These are phyloP conservation scores for Actias luna DNA, from an alignment of 2,888 invertebrate genomes.

Conservation along the genomic window DNA sequence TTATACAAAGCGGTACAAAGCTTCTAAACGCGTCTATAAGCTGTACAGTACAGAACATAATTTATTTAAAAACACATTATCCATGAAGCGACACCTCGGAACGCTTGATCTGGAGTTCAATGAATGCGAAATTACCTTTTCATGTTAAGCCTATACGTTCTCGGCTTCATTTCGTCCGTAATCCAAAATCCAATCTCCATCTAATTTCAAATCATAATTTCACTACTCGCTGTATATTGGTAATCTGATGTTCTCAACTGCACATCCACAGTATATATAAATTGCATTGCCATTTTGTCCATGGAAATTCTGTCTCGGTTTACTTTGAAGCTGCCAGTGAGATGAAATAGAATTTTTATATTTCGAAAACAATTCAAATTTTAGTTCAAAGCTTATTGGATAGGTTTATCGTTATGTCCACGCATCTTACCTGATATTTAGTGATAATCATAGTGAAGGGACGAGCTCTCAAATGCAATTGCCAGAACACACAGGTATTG, in stretches of 20 bases:
- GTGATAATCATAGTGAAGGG: too few relatives aligned
- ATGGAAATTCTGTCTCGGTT: not conserved
- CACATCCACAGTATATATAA: slow-evolving; percentile 11
- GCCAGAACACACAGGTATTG: too few relatives aligned
- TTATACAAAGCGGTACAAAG: too few relatives aligned
- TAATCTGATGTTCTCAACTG: slow-evolving; percentile 21
- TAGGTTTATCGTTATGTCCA: too few relatives aligned
- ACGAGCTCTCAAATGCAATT: too few relatives aligned
- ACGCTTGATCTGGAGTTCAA: slow-evolving; percentile 3
- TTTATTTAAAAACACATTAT: slow-evolving; percentile 8
- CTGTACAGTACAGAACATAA: not conserved
- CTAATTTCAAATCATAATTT: slow-evolving; percentile 19
- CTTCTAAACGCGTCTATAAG: too few relatives aligned
- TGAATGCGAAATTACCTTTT: slow-evolving; percentile 11
- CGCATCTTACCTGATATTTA: too few relatives aligned
- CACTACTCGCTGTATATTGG: slow-evolving; percentile 19
- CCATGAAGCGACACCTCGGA: slow-evolving; percentile 2
- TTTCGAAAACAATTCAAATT: too few relatives aligned
- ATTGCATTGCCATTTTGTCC: slow-evolving; percentile 23
- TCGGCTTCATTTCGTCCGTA: slow-evolving; percentile 11
- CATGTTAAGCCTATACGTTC: slow-evolving; percentile 5
- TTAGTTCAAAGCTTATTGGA: too few relatives aligned
- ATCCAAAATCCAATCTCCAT: slow-evolving; percentile 22
- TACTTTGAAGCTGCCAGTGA: not conserved
- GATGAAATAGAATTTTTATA: not conserved